Evolutionary conservation across 2,113 vertebrate genomes (phyloP), one percentile per base, ranked within the genome.

Genomic region (Pseudorasbora parva): DNA sequence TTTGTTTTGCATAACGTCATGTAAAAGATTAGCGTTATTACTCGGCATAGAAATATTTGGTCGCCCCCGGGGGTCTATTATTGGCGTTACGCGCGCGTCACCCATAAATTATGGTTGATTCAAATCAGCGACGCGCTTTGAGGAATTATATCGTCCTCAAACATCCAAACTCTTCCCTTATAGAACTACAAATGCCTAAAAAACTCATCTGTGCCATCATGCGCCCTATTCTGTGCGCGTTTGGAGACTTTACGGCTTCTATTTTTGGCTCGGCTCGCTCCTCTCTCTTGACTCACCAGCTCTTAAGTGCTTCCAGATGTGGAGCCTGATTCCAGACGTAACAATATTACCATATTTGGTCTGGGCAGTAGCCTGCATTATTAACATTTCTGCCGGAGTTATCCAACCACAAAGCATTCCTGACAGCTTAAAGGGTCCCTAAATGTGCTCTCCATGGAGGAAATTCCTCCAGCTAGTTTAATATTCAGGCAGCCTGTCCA

Each of bases 341-440:
- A 99, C 96, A 96, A 95, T 97, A 98, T 98, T 95, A 92, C 98
- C 98, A 98, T 99, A 98, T 99, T 99, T 98, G 98, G 97, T 98
- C 97, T 95, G 96, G 64, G 97, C 96, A 97, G 96, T 96, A 98
- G 96, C 94, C 94, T 93, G 94, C 96, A 96, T 98, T 98, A 98
- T 98, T 97, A 95, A 95, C 97, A 99, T 98, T 98, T 97, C 93
- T 96, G 89, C 92, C 87, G 94, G 94, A 95, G 94, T 96, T 96
- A 96, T 94, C 94, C 95, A 95, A 97, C 96, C 97, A 95, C 96
- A 97, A 96, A 95, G 95, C 96, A 97, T 98, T 97, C 96, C 96
- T 96, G 96, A 97, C 96, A 96, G 94, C 94, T 97, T 97, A 94
- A 95, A 95, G 95, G 94, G 93, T 94, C 97, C 96, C 97, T 97